Percentiles rank a stretch among this genome's conserved stretches.
Evolutionary conservation across 1,140 invertebrate species (phyloP).

Genomic region (Drosophila arawakana): DNA sequence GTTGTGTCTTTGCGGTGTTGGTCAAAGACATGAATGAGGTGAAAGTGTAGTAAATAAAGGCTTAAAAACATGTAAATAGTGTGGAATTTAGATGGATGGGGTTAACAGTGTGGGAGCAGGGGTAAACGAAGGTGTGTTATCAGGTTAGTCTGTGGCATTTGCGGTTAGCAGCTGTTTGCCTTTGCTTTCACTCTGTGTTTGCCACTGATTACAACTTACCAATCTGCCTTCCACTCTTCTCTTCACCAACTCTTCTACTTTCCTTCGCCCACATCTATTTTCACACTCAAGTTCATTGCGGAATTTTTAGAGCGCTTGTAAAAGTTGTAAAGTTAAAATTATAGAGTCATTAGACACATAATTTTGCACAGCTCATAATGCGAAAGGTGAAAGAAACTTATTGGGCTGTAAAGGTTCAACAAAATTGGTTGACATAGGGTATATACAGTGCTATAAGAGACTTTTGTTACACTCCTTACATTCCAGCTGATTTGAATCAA

Average conservation of each 20-base stretch:
- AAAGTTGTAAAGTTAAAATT: conserved; percentile 16
- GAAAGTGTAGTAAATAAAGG: background rate
- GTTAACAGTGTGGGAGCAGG: background rate
- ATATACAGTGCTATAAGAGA: no score
- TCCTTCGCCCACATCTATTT: no score
- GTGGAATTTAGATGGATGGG: background rate
- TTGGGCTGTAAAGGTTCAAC: background rate
- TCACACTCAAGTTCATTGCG: background rate
- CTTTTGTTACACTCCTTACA: no score
- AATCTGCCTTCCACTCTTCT: background rate
- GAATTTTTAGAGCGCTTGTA: conserved; percentile 3
- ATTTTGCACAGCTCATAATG: conserved; percentile 14
- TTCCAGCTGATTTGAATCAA: no score
- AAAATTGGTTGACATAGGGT: no score
- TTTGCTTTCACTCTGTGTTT: conserved; percentile 16
- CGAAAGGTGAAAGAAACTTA: background rate
- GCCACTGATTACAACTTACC: background rate
- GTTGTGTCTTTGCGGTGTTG: conserved; percentile 43
- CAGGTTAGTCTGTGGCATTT: conserved; percentile 37
- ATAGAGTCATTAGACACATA: conserved; percentile 21
- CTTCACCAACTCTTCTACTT: background rate
- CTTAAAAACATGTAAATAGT: background rate
- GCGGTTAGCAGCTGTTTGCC: conserved; percentile 39
- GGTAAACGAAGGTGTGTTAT: conserved; percentile 12
- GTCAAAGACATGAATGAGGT: conserved; percentile 32